Conservation (phyloP, 2,797 vertebrate species). For the Falco naumanni region DNA sequence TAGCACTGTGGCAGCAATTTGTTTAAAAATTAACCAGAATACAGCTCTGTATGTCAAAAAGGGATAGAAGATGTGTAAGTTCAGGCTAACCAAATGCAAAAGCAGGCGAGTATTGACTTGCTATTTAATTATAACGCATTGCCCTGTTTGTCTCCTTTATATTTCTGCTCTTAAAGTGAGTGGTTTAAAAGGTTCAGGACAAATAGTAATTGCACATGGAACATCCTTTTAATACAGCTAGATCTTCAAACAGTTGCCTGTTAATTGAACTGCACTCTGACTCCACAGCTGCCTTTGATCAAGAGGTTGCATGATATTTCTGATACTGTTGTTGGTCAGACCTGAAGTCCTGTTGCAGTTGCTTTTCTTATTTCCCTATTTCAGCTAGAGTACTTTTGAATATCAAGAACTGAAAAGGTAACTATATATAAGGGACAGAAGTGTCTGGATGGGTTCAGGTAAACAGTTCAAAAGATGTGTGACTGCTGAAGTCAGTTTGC, state of each 20-base stretch:
- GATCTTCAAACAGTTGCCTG: neutral
- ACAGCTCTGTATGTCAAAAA: neutral
- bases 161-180: neutral
- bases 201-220: neutral
- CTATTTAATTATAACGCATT: neutral
- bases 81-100: slow-evolving; percentile 1
- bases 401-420: neutral
- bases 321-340: neutral
- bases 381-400: neutral
- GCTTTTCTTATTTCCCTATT: neutral
- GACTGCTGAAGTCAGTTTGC: slow-evolving; percentile 18
- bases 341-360: neutral
- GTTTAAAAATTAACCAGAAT: slow-evolving; percentile 37
- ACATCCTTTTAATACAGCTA: neutral
- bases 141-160: neutral
- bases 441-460: neutral
- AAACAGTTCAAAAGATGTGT: slow-evolving; percentile 14
- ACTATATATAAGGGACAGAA: neutral
- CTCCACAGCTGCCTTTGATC: neutral
- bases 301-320: neutral
- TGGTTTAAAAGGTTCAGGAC: neutral
- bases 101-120: slow-evolving; percentile 21
- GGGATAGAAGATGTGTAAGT: neutral
- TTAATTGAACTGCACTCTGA: neutral
- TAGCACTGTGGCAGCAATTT: neutral